Conservation (phyloP, 2,113 vertebrate species). For the Choloepus hoffmanni region DNA sequence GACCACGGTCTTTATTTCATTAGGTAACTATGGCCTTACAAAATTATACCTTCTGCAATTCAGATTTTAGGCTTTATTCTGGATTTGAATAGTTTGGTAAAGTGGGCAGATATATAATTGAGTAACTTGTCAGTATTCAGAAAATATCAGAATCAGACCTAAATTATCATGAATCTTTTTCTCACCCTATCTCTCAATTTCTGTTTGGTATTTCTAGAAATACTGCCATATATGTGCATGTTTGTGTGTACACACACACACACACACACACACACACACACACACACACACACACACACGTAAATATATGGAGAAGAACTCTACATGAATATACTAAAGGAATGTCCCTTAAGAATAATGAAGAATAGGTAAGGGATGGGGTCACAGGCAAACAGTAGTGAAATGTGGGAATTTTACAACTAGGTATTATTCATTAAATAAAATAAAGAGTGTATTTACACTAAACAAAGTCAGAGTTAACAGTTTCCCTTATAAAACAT, state of each 20-base stretch:
- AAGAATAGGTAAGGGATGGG: background rate
- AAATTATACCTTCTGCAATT: background rate
- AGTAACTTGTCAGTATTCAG: background rate
- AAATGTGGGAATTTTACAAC: background rate
- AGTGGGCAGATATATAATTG: background rate
- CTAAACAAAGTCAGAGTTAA: background rate
- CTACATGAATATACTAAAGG: background rate
- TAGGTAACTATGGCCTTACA: background rate
- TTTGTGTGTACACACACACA: no score
- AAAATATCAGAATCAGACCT: background rate
- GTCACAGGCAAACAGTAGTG: background rate
- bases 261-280: no score
- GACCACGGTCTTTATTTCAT: background rate
- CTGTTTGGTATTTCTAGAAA: background rate
- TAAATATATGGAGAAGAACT: background rate
- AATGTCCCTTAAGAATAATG: background rate
- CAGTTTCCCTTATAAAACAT: background rate
- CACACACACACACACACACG: no score
- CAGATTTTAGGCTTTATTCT: slow-evolving; percentile 17
- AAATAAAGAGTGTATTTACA: background rate
- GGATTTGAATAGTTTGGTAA: background rate
- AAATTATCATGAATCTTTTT: background rate
- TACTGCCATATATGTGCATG: no score
- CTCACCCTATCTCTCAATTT: background rate
- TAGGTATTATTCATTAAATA: slow-evolving; percentile 6